Base-by-base conservation (phyloP, 1,140 invertebrate species). In the Macrocentrus cingulum region DNA sequence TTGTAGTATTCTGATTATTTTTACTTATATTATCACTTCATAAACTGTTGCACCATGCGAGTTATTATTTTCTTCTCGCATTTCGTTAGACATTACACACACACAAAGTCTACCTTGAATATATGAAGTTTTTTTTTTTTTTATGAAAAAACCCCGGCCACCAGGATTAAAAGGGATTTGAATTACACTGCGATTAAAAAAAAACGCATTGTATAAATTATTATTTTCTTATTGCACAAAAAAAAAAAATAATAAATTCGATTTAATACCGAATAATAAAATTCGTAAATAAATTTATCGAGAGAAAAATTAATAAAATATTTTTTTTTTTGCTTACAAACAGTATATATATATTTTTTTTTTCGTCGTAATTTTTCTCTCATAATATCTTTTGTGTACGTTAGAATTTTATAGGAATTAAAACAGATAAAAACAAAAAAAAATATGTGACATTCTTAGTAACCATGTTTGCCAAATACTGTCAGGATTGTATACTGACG, bases 391-490 rank as follows among this genome's bases (percentile, higher is more conserved):
- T 29, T 29, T 29, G 9, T 29, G 25, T 29, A 29, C 25, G 4
- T 29, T 29, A 29, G 25, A 5, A 29, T 29, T 29, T 29, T 29
- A 5, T 29, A 5, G 9, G 25, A 29, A 29, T 9, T 29, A 29
- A 4, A 5, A 29, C 9, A 5, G 4, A 5, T 8, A 39, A 15
- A 39, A 39, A 39, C 7, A 39, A 39, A 22, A 25, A n/a, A n/a
- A n/a, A n/a, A n/a, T n/a, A n/a, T n/a, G n/a, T n/a, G n/a, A 50
- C 13, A 66, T 65, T 71, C 72, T 69, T 66, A 65, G 65, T 72
- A 66, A 67, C 53, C 61, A 52, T 67, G 65, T 67, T 70, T 74
- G 78, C 76, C 76, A 79, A 79, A 79, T 79, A 79, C 77, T 77
- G 76, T 74, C 76, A 74, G 72, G 72, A 66, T 72, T 68, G 55